Base-by-base conservation (phyloP, 2,113 vertebrate species). In the Bubo blakistoni region DNA sequence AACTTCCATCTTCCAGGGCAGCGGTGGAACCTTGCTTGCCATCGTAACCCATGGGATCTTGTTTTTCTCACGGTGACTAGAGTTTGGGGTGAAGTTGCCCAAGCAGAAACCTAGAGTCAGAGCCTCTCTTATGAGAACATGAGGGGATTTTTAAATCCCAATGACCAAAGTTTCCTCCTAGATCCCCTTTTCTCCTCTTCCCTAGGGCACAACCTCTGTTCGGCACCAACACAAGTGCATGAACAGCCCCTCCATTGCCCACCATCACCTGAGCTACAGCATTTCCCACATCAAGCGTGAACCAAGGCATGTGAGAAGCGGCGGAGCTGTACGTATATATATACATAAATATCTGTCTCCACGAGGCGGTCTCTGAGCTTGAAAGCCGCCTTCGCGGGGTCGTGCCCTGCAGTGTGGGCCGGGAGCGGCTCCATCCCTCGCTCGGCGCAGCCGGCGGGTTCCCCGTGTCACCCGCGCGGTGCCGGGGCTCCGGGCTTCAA, bases 221-320 rank as follows among this genome's bases (percentile, higher is more conserved):
- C 38, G 38, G 36, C 38, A 32, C 80, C 63, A 86, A 2, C 0
- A 0, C n/a, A 4, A 27, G 9, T 0, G 1, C 79, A 44, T 1
- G 29, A 70, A 18, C 4, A 0, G 1, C 27, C 22, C 36, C 44
- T 76, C n/a, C 1, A 0, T 69, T 5, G 16, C 57, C 62, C 1
- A 0, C 49, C 72, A 9, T 13, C 42, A 3, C 10, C 81, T 2
- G 4, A n/a, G 21, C 86, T 25, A 8, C 2, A 3, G 34, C 62
- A 0, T 4, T 93, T 61, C 82, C 92, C 67, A 9, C 91, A 71
- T 82, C 74, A 61, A 76, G 58, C 49, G 0, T 1, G 49, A 91
- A 3, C 65, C 80, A 4, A 24, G 83, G 52, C 30, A 6, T 11
- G 69, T 20, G 1, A 34, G 51, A 4, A 16, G 46, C 0, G 1